Evolutionary conservation across 2,797 vertebrate genomes (phyloP), one percentile per base, ranked within the genome.

Genomic region (Chromis chromis): DNA sequence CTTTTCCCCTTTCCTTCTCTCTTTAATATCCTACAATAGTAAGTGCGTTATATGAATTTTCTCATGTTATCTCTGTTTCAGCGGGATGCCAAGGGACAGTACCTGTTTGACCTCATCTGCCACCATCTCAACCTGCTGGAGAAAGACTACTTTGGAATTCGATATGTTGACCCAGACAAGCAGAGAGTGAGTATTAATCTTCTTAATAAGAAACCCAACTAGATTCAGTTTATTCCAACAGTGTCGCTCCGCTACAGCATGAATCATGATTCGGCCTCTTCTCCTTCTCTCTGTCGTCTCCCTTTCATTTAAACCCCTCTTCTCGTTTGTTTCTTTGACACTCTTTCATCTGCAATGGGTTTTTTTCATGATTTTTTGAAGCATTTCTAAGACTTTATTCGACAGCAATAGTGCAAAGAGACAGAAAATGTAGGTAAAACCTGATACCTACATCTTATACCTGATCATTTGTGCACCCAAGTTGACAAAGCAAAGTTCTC

Each of bases 101-200:
- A 97, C 92, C 94, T 99, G 81, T 98, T 99, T 31, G 97, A 98
- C 86, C 96, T 98, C 52, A 96, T 99, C 65, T 98, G 97, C 89
- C 96, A 98, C 88, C 97, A 99, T 93, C 94, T 98, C 84, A 98
- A 98, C 93, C 94, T 99, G 76, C 95, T 99, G 90, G 97, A 99
- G 92, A 99, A 98, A 90, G 97, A 99, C 86, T 99, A 99, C 91
- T 99, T 99, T 73, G 97, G 97, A 68, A 98, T 99, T 77, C 94
- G 97, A 81, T 99, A 96, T 87, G 97, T 98, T 88, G 97, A 99
- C 86, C 96, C 97, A 1, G 97, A 99, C 92, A 98, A 98, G 87
- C 97, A 99, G 86, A 92, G 97, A 94, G 97, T 99, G 87, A 95
- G 96, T 91, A 40, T 72, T 54, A 0, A 6, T 65, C 27, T 79